Base-by-base conservation (phyloP, 2,888 invertebrate species). In the Hydrotaea cyrtoneurina region DNA sequence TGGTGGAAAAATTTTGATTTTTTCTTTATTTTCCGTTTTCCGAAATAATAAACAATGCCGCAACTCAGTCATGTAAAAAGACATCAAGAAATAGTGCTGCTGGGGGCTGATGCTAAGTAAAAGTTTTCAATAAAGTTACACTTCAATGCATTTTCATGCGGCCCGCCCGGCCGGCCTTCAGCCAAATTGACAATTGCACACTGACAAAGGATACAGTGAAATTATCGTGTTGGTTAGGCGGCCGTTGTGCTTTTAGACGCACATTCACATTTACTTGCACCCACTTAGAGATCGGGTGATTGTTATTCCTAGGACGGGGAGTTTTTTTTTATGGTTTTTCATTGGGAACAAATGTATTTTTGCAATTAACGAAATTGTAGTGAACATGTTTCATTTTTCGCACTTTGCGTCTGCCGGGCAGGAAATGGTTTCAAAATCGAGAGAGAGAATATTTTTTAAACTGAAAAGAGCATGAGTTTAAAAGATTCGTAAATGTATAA, bases 101-200 rank as follows among this genome's bases (percentile, higher is more conserved):
- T 43, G 43, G 43, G 50, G n/a, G n/a, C 13, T 17, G 50, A 10
- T 72, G 36, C 15, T 23, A 53, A 75, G 84, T 66, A 75, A 57
- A 85, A 85, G 82, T 85, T 82, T 85, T 82, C 82, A 74, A 82
- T 86, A 78, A 82, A 87, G 88, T 91, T 88, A 89, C 89, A 89
- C 90, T 91, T 88, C 90, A 91, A 87, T 91, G 90, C 90, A 91
- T 90, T 87, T 86, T 80, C 26, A 11, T 10, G 43, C 69, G 21
- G 43, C 46, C 62, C 3, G 31, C 3, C 31, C 31, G 59, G 26
- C 59, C 77, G 86, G 74, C 88, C 88, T 89, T 89, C 90, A 89
- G 74, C 69, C n/a, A 77, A 73, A 89, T 90, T 86, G 86, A 86
- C 82, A 82, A 86, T 73, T 83, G 82, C 83, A 85, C 53, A 2